Base-by-base conservation (phyloP, 2,797 vertebrate genomes). In the Lophius americanus region DNA sequence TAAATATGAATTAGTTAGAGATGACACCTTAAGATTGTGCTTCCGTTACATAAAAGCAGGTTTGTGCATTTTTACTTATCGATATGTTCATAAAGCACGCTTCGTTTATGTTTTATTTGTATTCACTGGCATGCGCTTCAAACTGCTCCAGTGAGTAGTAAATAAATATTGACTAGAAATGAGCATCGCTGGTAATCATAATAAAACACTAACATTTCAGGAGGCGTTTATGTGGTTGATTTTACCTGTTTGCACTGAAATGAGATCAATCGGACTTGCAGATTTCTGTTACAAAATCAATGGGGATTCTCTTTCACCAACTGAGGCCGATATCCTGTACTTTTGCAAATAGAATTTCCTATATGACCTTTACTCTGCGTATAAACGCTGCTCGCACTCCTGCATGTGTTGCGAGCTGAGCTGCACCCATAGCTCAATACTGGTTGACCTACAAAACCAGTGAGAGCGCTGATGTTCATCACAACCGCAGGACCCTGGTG, bases 391-490 rank as follows among this genome's bases (percentile, higher is more conserved):
- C 14, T 61, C 47, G 60, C 48, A 60, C 52, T 61, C 51, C 38
- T 64, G 46, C 66, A 62, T 72, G 78, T 76, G 69, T 60, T 44
- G 33, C 36, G 66, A 70, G 75, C 65, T 74, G 75, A 66, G 72
- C 52, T 86, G 75, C 54, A 89, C 70, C 80, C 60, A 13, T 80
- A 72, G 75, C 74, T 90, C 75, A 73, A 75, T 63, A 86, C 86
- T 83, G 88, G 83, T 88, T 92, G 90, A 93, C 88, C 88, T 87
- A 91, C 87, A 90, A 92, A 92, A 90, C 87, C 80, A 81, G 84
- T 70, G 78, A 89, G 86, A 88, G 68, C 84, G 84, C 85, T 86
- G 88, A 90, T 85, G 88, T 86, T 88, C 83, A 89, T 81, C 79
- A 82, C 84, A 77, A 85, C 69, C 69, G 65, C 85, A 82, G 73